phyloP scores from a whole-genome alignment of 2,888 invertebrate species.

The Watsonalla binaria region DNA sequence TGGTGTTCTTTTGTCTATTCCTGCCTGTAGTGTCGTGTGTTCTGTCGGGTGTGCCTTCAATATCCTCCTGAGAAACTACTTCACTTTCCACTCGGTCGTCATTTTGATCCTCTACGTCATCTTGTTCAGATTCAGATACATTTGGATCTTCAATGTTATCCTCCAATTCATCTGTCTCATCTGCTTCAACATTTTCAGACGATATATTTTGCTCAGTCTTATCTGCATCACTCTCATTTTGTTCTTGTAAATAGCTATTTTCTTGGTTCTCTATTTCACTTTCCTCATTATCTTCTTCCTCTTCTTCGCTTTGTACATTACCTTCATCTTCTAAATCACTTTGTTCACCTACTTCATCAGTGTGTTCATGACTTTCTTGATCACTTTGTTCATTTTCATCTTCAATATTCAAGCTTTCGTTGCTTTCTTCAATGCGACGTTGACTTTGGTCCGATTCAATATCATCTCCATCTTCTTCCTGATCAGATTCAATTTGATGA shows the following conservation, averaged over 20 bases:
- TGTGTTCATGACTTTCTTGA: slow-evolving; percentile 5
- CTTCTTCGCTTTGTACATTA: slow-evolving; percentile 8
- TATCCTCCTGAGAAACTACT: background rate
- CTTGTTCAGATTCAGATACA: slow-evolving; percentile 12
- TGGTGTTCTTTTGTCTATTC: slow-evolving; percentile 28
- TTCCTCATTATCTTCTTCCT: slow-evolving; percentile 10
- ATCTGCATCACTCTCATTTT: slow-evolving; percentile 9
- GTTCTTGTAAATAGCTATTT: slow-evolving; percentile 10
- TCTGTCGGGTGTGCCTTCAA: slow-evolving; percentile 23
- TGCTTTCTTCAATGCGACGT: too few relatives aligned
- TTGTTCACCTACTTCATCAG: slow-evolving; percentile 4
- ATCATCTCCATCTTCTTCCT: slow-evolving; percentile 2
- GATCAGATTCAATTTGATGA: background rate
- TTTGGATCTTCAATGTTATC: slow-evolving; percentile 15
- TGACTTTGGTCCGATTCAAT: slow-evolving; percentile 2
- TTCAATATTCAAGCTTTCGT: too few relatives aligned
- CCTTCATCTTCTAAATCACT: slow-evolving; percentile 4
- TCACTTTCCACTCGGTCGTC: slow-evolving; percentile 8
- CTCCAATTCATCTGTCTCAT: slow-evolving; percentile 16
- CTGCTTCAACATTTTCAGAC: slow-evolving; percentile 15
- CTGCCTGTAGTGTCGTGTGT: slow-evolving; percentile 44
- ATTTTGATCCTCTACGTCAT: slow-evolving; percentile 13
- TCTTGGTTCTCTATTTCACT: slow-evolving; percentile 9
- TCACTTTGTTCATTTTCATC: background rate
- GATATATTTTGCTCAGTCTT: slow-evolving; percentile 4